Evolutionary conservation across 2,888 invertebrate species (phyloP), one percentile per base, ranked within the genome.

Genomic region (Psylliodes chrysocephalus): DNA sequence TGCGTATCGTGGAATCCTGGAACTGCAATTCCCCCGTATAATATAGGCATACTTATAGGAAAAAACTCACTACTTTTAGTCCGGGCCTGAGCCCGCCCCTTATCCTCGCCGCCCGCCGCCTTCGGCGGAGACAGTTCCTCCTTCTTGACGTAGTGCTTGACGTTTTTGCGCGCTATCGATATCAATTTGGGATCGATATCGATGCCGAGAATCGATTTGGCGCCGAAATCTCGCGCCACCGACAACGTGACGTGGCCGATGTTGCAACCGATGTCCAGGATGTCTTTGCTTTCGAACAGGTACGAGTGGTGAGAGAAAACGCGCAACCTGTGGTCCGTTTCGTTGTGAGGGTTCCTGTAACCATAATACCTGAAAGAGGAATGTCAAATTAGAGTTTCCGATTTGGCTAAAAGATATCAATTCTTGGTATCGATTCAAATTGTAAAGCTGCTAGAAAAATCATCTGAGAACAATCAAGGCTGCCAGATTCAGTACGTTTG

Each of bases 221-320:
- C 96, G 30, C 89, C 87, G 72, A 94, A 90, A 75, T 95, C 92
- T 67, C 93, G 87, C 0, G 96, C 98, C 51, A 99, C 88, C 0
- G 92, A 90, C 38, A 98, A 87, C 7, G 98, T 96, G 72, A 99
- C 89, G 80, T 96, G 95, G 0, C 99, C 99, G 65, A 95, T 93
- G 83, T 99, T 99, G 83, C 98, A 99, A 12, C 99, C 99, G 78
- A 99, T 93, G 79, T 99, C 99, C 69, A 99, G 85, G 44, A 98
- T 91, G 82, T 95, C 94, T 82, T 94, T 96, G 69, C 91, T 91
- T 68, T 90, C 86, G 81, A 98, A 97, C 78, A 97, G 86, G 75
- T 95, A 91, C 42, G 88, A 85, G 75, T 93, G 89, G 77, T 90
- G 88, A 63, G 88, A 88, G 76, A 98, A 91, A 60, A 92, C 90